Evolutionary conservation across 2,888 invertebrate species (phyloP), one percentile per base, ranked within the genome.

Genomic region (Cryptus armator): DNA sequence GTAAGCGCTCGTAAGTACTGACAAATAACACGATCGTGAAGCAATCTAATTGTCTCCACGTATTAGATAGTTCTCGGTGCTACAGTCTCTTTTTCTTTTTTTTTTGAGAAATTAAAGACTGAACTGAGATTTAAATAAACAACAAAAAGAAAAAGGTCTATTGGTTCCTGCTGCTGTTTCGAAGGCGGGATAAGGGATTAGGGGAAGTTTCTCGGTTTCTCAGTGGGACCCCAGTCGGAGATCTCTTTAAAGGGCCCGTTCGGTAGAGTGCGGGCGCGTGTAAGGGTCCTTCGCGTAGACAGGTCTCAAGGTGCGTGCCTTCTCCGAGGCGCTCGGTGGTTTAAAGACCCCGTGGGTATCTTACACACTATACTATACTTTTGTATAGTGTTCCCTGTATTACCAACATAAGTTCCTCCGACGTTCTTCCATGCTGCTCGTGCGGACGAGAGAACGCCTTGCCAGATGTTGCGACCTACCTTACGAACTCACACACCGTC

Each of bases 241-340:
- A 84, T 87, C 79, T 85, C 44, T 86, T 87, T 86, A 87, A 88
- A 86, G 85, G 82, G 79, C 86, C 85, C 71, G 68, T 70, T 76
- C 75, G 32, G 48, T 51, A 71, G 46, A 32, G 83, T 44, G 48
- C 74, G 64, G 43, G 53, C 67, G 79, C 19, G 62, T 77, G 86
- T 87, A 84, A 91, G 92, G 91, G 91, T 91, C 90, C 91, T 91
- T 89, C 91, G 90, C 86, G 86, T 83, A 87, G 90, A 91, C 92
- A 92, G 92, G 92, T 92, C 92, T 92, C 91, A 92, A 92, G 92
- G 92, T 92, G 92, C 90, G 89, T 88, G 66, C 10, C 66, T 88
- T 90, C 91, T 90, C 86, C 81, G 88, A 86, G 86, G 90, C 88
- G 87, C 87, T 82, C 59, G 82, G 85, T 72, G 90, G 90, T 88